These are phyloP conservation scores for Bombus superbus DNA, from an alignment of 1,140 invertebrate species.

Conservation along the genomic window DNA sequence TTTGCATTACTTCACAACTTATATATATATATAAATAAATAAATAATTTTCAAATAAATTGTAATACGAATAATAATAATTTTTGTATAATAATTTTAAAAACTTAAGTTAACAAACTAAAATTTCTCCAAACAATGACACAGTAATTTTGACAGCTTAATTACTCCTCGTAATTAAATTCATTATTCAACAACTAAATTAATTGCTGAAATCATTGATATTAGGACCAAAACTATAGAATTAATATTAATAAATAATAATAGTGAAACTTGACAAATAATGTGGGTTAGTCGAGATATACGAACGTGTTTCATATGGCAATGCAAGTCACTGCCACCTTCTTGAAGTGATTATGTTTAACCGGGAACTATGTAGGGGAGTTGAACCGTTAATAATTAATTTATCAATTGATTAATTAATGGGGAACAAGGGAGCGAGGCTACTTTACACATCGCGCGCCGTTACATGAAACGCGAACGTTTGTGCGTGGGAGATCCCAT, in stretches of 20 bases:
- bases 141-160: background rate
- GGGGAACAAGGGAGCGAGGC: constrained; percentile 72
- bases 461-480: constrained; percentile 84
- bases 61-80: background rate
- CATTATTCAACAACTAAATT: background rate
- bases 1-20: constrained; percentile 45
- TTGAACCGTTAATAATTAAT: constrained; percentile 68
- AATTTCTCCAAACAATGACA: background rate
- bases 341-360: constrained; percentile 61
- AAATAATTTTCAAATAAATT: constrained; percentile 43
- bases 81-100: background rate
- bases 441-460: constrained; percentile 82
- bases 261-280: background rate
- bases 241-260: background rate
- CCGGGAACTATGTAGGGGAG: constrained; percentile 62
- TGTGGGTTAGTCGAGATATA: constrained; percentile 28
- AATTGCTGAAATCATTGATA: background rate
- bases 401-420: constrained; percentile 67
- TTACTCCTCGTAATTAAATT: background rate
- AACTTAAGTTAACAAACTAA: background rate
- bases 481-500: constrained; percentile 89
- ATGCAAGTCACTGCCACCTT: constrained; percentile 51
- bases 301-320: constrained; percentile 60
- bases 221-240: background rate
- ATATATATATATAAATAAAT: constrained; percentile 35